These are phyloP conservation scores for Eilema caniola DNA, from an alignment of 2,888 invertebrate species.

Conservation along the genomic window DNA sequence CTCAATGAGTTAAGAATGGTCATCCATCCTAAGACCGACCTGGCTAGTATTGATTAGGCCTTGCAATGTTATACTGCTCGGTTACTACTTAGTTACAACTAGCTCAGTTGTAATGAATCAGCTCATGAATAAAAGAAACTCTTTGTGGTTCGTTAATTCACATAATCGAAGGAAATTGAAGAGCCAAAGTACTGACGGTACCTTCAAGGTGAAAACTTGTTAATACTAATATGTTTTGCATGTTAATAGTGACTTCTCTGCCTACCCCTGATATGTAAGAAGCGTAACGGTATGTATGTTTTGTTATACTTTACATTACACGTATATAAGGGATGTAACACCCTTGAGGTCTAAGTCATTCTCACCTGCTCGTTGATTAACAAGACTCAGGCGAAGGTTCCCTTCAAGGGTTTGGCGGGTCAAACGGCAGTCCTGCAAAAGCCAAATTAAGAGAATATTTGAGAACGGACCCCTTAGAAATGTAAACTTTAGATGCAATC, in stretches of 20 bases:
- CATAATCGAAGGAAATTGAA: conserved; percentile 44
- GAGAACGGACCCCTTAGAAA: too few species aligned
- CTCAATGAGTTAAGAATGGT: too few species aligned
- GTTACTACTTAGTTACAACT: neutral
- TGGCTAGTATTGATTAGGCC: neutral
- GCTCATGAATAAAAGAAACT: conserved; percentile 50
- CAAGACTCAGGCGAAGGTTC: too few species aligned
- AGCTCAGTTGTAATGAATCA: conserved; percentile 20
- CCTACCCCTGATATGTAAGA: neutral
- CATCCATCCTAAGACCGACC: neutral
- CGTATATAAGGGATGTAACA: too few species aligned
- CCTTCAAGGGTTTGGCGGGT: too few species aligned
- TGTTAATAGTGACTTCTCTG: neutral
- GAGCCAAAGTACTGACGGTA: conserved; percentile 23
- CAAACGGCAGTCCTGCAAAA: too few species aligned
- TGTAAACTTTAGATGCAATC: too few species aligned
- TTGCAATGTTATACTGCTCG: neutral
- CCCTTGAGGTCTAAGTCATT: too few species aligned
- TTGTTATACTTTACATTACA: too few species aligned
- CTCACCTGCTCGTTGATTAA: too few species aligned
- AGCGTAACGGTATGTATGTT: too few species aligned
- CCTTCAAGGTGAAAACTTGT: conserved; percentile 29
- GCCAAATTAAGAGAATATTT: too few species aligned
- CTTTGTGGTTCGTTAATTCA: conserved; percentile 46
- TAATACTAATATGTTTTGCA: neutral